Conservation (phyloP, 2,797 vertebrate species). For the Chelon labrosus region DNA sequence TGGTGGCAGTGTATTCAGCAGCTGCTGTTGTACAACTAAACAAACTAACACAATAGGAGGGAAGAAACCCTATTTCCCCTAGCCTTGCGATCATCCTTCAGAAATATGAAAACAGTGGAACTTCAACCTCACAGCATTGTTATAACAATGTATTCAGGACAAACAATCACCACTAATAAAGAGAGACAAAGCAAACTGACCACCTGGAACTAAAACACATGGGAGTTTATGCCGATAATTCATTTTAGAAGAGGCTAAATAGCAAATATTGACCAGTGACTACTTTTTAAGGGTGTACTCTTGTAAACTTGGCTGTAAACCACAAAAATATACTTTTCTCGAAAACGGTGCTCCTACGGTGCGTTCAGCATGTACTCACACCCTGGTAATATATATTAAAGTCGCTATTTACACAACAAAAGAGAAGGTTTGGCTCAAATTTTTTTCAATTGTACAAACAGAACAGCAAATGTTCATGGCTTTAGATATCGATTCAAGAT, state of each 20-base stretch:
- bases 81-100: slow-evolving; percentile 79
- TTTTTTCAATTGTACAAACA: slow-evolving; percentile 93
- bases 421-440: slow-evolving; percentile 96
- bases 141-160: slow-evolving; percentile 89
- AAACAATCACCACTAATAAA: slow-evolving; percentile 92
- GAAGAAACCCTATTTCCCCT: slow-evolving; percentile 69
- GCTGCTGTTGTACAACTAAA: slow-evolving; percentile 75
- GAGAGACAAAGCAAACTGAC: slow-evolving; percentile 70
- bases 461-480: slow-evolving; percentile 98
- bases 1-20: slow-evolving; percentile 85
- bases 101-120: slow-evolving; percentile 88
- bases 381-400: slow-evolving; percentile 96
- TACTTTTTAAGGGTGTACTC: slow-evolving; percentile 94
- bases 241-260: slow-evolving; percentile 93
- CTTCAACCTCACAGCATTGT: slow-evolving; percentile 90
- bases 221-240: slow-evolving; percentile 89
- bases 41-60: slow-evolving; percentile 69
- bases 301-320: slow-evolving; percentile 96
- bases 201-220: slow-evolving; percentile 83
- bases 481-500: slow-evolving; percentile 95
- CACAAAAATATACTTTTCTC: slow-evolving; percentile 98
- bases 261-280: slow-evolving; percentile 97
- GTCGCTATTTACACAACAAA: slow-evolving; percentile 88
- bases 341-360: slow-evolving; percentile 94
- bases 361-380: slow-evolving; percentile 91